Evolutionary conservation across 2,113 vertebrate species (phyloP), one percentile per base, ranked within the genome.

Genomic region (Chitala chitala): DNA sequence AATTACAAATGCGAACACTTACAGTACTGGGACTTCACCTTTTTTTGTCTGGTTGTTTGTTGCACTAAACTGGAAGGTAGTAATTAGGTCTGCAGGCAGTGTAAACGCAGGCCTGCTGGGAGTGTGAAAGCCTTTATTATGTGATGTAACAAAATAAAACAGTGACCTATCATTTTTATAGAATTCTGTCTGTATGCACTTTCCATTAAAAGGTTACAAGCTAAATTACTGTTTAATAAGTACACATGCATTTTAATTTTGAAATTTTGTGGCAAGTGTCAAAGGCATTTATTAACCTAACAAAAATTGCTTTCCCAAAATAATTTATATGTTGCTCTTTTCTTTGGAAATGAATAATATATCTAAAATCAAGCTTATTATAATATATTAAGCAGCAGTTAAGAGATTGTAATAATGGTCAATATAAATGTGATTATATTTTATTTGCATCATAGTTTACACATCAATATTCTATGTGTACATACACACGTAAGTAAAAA

Each of bases 31-130:
- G 26, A 36, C 26, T 36, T 31, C 26, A 56, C 54, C 54, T 56
- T 8, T 54, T 46, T n/a, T 63, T 22, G 42, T 10, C 33, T 63
- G 50, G 44, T n/a, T 73, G 26, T 61, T 73, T 33, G 58, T 48
- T 50, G 20, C 38, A 20, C 42, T 73, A 44, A 58, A 63, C 29
- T 64, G 58, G 58, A 38, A 15, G n/a, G 58, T 51, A 48, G 51
- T 73, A 73, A 73, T 73, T 63, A 63, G 58, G 72, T 48, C 58
- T 63, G 29, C 56, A 51, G 72, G 72, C 72, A 51, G 24, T 22
- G 48, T 29, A 36, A 51, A 53, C 46, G 33, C 2, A 17, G 31
- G 58, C 56, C 56, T 36, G 42, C 13, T 63, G 44, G 68, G 53
- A 24, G 20, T 69, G 44, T 24, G 44, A 73, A 44, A 5, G 48